These are phyloP conservation scores for Cydia amplana DNA, from an alignment of 1,140 invertebrate species.

Conservation along the genomic window DNA sequence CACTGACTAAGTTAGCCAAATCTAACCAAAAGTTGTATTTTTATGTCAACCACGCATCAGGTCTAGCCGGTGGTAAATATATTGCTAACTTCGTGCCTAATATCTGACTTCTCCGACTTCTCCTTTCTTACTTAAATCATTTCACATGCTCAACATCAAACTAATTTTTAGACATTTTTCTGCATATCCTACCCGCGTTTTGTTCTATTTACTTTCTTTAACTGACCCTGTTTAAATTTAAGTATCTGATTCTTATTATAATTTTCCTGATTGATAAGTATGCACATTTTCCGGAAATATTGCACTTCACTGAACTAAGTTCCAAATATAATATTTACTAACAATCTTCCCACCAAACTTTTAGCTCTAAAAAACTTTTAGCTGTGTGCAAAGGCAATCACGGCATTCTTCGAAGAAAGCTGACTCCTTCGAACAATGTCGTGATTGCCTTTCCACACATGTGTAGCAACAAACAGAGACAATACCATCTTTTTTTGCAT, in stretches of 20 bases:
- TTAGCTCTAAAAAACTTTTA: not conserved
- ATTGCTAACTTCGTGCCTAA: not conserved
- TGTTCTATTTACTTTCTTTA: not conserved
- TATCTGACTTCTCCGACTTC: not conserved
- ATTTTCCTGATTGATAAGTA: not conserved
- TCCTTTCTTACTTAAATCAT: not conserved
- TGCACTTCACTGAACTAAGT: not conserved
- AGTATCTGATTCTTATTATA: not conserved
- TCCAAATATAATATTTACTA: not conserved
- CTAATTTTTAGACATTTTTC: slow-evolving; percentile 29
- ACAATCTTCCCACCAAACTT: not conserved
- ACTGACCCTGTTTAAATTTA: not conserved
- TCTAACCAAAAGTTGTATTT: slow-evolving; percentile 13
- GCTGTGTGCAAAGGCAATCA: too few species aligned
- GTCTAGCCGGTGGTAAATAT: slow-evolving; percentile 48
- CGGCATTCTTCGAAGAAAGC: too few species aligned
- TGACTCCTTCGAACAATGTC: not conserved
- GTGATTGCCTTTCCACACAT: not conserved
- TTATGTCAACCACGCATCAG: slow-evolving; percentile 40
- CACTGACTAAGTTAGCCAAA: not conserved
- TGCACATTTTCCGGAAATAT: not conserved
- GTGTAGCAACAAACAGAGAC: not conserved
- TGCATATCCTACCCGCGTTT: not conserved
- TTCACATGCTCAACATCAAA: slow-evolving; percentile 34
- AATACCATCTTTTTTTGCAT: not conserved